A percentile compares a stretch with the other conserved stretches of the same genome.
phyloP scores from a whole-genome alignment of 1,140 invertebrate genomes.

The Penaeus chinensis region DNA sequence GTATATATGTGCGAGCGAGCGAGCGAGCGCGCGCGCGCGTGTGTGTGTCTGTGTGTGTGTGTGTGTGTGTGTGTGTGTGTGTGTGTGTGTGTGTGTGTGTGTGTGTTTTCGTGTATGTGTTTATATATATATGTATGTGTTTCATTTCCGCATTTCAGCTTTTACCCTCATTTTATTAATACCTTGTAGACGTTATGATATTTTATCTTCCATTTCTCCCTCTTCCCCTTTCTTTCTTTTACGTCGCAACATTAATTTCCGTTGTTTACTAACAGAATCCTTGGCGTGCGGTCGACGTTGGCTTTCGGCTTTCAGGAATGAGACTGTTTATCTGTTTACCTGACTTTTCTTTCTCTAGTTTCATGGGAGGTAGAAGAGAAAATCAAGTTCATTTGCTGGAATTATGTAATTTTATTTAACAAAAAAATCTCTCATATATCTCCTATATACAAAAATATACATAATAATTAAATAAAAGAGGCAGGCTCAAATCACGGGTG shows the following conservation, averaged over 20 bases:
- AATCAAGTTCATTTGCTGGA: background rate
- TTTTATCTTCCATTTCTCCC: background rate
- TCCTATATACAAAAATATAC: slow-evolving; percentile 29
- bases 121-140: background rate
- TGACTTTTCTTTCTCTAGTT: no score
- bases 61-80: slow-evolving; percentile 8
- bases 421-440: slow-evolving; percentile 12
- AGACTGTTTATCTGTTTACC: no score
- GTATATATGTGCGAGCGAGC: no score
- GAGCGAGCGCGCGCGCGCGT: background rate
- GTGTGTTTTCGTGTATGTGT: slow-evolving; percentile 11
- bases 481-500: slow-evolving; percentile 10
- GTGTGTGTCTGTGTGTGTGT: background rate
- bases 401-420: slow-evolving; percentile 26
- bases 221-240: no score
- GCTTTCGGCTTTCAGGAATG: no score
- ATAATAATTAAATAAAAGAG: slow-evolving; percentile 24
- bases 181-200: background rate
- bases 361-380: background rate
- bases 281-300: no score
- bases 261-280: no score
- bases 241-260: no score
- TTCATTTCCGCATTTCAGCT: background rate
- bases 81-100: slow-evolving; percentile 14
- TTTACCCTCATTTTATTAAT: background rate